These are phyloP conservation scores for Xanthorhoe spadicearia DNA, from an alignment of 2,888 invertebrate genomes.

Conservation along the genomic window DNA sequence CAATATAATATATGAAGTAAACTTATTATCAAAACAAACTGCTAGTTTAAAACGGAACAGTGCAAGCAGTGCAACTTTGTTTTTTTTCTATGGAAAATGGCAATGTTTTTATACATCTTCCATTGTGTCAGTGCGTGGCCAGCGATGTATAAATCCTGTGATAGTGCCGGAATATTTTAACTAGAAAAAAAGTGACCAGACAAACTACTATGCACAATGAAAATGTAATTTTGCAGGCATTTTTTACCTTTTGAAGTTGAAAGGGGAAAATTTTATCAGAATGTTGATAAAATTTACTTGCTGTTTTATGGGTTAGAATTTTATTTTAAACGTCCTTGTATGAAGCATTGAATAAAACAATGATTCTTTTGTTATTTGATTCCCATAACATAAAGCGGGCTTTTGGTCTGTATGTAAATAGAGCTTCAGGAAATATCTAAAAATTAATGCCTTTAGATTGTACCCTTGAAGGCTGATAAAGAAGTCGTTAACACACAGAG, in stretches of 20 bases:
- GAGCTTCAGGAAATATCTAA: constrained; percentile 4
- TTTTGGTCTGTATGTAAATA: background rate
- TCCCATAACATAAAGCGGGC: too few relatives aligned
- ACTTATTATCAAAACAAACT: constrained; percentile 32
- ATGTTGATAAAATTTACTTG: constrained; percentile 6
- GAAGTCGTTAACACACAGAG: constrained; percentile 66
- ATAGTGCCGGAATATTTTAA: constrained; percentile 73
- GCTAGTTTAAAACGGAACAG: constrained; percentile 46
- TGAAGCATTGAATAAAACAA: background rate
- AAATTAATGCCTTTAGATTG: constrained; percentile 42
- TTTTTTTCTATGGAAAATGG: constrained; percentile 55
- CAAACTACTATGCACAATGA: constrained; percentile 51
- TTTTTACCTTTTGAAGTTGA: constrained; percentile 37
- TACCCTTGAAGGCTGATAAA: constrained; percentile 52
- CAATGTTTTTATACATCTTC: constrained; percentile 75
- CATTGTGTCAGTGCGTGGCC: constrained; percentile 70
- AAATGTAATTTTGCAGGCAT: constrained; percentile 49
- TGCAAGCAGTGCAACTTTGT: constrained; percentile 50
- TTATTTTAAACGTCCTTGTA: constrained; percentile 15
- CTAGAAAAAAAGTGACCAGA: constrained; percentile 59
- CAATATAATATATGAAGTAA: constrained; percentile 11
- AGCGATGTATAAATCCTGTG: constrained; percentile 78
- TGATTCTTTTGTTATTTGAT: too few relatives aligned
- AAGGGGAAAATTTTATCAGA: constrained; percentile 26
- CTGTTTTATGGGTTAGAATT: constrained; percentile 10